Base-by-base conservation (phyloP, 2,797 vertebrate species). In the Eutrigla gurnardus region DNA sequence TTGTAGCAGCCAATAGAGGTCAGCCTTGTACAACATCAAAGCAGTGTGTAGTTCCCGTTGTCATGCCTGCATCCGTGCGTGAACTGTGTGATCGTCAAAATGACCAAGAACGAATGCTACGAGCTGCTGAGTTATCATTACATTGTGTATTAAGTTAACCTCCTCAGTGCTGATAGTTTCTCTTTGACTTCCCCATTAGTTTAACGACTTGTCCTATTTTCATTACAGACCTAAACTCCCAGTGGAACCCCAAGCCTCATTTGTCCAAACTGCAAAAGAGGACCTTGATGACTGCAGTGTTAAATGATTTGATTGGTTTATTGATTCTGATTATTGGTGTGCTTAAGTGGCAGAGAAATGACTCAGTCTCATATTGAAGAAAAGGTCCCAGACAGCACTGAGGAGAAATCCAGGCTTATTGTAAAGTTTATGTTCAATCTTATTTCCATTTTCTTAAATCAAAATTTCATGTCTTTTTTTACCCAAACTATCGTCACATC, bases 1-100 rank as follows among this genome's bases (percentile, higher is more conserved):
- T 55, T 57, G 10, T n/a, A 45, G 52, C 57, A 5, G 63, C 90
- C 92, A 91, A 71, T 73, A 93, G 93, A 92, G 91, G 92, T 84
- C 92, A 91, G 81, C 75, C 76, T 92, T 87, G 81, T 62, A 83
- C 80, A 87, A 40, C 61, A 36, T 46, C 78, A 75, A 39, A 53
- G 59, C 17, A 3, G 13, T 55, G 11, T 15, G 4, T 67, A 32
- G 1, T 35, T 7, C 4, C 2, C 1, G 4, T 18, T 59, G n/a
- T 68, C 46, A 52, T 46, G 55, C 18, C 45, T 63, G 33, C 65
- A n/a, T 72, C 55, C 15, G 36, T 33, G 17, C 12, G 37, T 18
- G 18, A 64, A 17, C 32, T 61, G 4, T 33, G 12, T 12, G 17
- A 64, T 57, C 6, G 18, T 64, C 7, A 53, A 36, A 59, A 11